Evolutionary conservation across 2,888 invertebrate species (phyloP), one percentile per base, ranked within the genome.

Genomic region (Calameuta pallipes): DNA sequence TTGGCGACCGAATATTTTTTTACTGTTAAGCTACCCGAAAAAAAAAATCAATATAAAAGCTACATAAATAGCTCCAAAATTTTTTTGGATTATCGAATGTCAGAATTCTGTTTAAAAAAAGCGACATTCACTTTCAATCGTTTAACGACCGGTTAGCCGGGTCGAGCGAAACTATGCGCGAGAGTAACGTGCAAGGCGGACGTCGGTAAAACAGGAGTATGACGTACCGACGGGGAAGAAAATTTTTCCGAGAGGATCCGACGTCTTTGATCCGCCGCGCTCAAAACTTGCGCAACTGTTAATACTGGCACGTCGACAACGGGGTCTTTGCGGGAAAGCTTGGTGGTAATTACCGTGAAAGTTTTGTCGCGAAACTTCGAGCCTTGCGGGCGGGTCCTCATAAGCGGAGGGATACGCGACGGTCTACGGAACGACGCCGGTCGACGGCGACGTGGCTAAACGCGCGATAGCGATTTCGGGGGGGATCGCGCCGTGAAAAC

Each of bases 381-480:
- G 23, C 56, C 56, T 15, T 23, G 23, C 23, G 23, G 15, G 23
- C 15, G 56, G 56, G 23, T 56, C 6, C 9, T 56, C 23, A 23
- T 15, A 23, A 56, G 15, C 56, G 56, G 23, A 23, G 23, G 56
- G 6, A 6, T 56, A 56, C 56, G 23, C 23, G 12, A 36, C 12
- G 4, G 15, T 41, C 6, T 15, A 41, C 41, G 15, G 6, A 4
- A 41, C 15, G 23, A 56, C 56, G 23, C 23, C 23, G 56, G 56
- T 23, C 56, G 56, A 23, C 56, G 9, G 15, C 6, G 23, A 9
- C 23, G 23, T 15, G 15, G 56, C 56, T 56, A 87, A 88, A 86
- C 88, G 89, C 89, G 88, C 89, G 90, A 88, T 86, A 85, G 81
- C 82, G 86, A 84, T 84, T 83, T 83, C 85, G 87, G 89, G 89